A percentile compares a stretch with the other conserved stretches of the same genome.
phyloP scores from a whole-genome alignment of 2,888 invertebrate species.

The Acronicta alni region DNA sequence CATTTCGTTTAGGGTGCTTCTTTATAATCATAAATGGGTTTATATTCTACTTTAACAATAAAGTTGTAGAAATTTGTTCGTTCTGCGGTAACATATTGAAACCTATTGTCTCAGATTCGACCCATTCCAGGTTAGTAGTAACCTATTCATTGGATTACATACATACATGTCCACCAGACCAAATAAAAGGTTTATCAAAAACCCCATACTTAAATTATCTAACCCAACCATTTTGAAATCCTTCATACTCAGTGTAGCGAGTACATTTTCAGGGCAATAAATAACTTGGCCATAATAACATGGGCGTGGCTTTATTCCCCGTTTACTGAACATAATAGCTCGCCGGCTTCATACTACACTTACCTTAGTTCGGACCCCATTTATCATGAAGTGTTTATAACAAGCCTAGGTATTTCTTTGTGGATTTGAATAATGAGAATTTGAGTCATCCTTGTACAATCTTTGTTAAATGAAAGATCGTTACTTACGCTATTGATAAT shows the following conservation, averaged over 20 bases:
- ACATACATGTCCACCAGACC: neutral
- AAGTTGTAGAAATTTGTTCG: no score
- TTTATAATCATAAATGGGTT: no score
- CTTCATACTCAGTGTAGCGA: slow-evolving; percentile 43
- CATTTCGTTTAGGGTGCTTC: no score
- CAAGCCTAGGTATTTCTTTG: slow-evolving; percentile 25
- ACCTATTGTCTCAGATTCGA: no score
- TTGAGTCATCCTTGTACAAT: neutral
- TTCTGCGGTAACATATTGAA: no score
- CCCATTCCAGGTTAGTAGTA: no score
- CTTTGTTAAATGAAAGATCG: no score
- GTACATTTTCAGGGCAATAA: slow-evolving; percentile 51
- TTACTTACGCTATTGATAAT: no score
- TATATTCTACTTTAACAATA: no score
- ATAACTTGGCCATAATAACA: slow-evolving; percentile 53
- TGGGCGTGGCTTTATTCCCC: slow-evolving; percentile 49
- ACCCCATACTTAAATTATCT: slow-evolving; percentile 18
- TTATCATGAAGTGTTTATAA: slow-evolving; percentile 36
- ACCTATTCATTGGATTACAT: no score
- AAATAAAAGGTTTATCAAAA: slow-evolving; percentile 6
- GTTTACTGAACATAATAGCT: slow-evolving; percentile 49
- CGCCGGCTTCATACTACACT: slow-evolving; percentile 25
- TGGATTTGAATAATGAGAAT: slow-evolving; percentile 1
- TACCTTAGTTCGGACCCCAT: slow-evolving; percentile 43
- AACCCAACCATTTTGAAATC: slow-evolving; percentile 33